Percentiles rank a stretch among this genome's conserved stretches.
Evolutionary conservation across 2,888 invertebrate genomes (phyloP).

Genomic region (Rotaria socialis): DNA sequence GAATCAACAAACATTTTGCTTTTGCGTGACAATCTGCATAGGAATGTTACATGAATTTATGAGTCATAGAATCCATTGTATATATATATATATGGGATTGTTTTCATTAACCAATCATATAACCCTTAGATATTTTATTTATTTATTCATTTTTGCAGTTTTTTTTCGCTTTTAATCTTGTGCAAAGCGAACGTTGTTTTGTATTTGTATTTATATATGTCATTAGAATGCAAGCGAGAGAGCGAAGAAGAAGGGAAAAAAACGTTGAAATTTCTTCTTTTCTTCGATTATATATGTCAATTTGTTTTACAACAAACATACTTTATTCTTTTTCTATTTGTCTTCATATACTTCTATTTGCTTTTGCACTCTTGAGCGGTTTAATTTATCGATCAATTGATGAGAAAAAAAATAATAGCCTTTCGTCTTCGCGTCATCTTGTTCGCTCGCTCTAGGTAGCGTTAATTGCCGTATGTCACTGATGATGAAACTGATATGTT

Average conservation of each 20-base stretch:
- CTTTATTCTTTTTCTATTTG: constrained; percentile 11
- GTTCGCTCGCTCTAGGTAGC: background rate
- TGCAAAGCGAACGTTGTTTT: background rate
- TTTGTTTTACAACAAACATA: background rate
- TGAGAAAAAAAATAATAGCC: background rate
- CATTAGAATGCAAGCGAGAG: background rate
- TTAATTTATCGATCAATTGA: constrained; percentile 32
- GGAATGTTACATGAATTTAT: background rate
- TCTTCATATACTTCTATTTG: constrained; percentile 18
- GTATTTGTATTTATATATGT: background rate
- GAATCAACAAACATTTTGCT: background rate
- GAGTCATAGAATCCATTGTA: background rate
- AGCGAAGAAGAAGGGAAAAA: background rate
- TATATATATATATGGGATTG: background rate
- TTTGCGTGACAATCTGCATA: background rate
- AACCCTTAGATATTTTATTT: background rate
- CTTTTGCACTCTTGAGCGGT: background rate
- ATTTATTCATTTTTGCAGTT: background rate
- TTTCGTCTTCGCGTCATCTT: background rate
- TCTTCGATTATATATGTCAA: background rate
- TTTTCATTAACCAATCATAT: background rate
- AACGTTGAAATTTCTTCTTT: background rate
- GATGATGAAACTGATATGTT: constrained; percentile 23
- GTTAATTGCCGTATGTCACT: constrained; percentile 1
- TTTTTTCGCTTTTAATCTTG: background rate